A percentile compares a stretch with the other conserved stretches of the same genome.
phyloP scores from a whole-genome alignment of 2,113 vertebrate species.

The Grallaria varia region DNA sequence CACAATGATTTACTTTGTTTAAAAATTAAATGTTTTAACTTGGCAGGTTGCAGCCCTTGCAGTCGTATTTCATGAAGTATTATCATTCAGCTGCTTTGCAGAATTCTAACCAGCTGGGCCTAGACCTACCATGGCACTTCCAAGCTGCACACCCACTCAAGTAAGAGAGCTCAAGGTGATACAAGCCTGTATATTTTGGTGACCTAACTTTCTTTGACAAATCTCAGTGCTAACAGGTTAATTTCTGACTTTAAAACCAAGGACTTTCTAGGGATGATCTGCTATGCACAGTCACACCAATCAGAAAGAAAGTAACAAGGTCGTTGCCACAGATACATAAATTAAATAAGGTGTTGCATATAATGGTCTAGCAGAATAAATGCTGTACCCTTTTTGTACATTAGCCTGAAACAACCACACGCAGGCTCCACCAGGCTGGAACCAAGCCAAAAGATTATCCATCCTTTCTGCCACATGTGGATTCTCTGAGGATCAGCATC shows the following conservation, averaged over 20 bases:
- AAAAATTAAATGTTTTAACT: background rate
- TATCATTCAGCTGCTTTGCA: background rate
- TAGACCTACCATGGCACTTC: background rate
- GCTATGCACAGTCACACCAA: fast-evolving
- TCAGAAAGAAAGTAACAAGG: background rate
- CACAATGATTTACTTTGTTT: background rate
- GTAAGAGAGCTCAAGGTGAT: background rate
- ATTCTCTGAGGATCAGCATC: background rate
- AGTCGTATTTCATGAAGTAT: background rate
- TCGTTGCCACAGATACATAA: fast-evolving
- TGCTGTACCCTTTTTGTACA: background rate
- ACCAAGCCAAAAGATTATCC: background rate
- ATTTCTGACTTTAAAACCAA: background rate
- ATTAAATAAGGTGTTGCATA: background rate
- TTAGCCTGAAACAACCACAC: background rate
- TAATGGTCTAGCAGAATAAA: background rate
- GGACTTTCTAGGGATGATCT: background rate
- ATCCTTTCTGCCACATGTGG: background rate
- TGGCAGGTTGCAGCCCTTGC: background rate
- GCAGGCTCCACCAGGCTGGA: background rate
- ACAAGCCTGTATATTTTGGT: no score
- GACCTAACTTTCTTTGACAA: background rate
- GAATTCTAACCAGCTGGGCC: background rate
- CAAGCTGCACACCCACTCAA: background rate
- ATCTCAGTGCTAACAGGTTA: background rate